Evolutionary conservation across 1,140 invertebrate genomes (phyloP), one percentile per base, ranked within the genome.

Genomic region (Choristoneura fumiferana): DNA sequence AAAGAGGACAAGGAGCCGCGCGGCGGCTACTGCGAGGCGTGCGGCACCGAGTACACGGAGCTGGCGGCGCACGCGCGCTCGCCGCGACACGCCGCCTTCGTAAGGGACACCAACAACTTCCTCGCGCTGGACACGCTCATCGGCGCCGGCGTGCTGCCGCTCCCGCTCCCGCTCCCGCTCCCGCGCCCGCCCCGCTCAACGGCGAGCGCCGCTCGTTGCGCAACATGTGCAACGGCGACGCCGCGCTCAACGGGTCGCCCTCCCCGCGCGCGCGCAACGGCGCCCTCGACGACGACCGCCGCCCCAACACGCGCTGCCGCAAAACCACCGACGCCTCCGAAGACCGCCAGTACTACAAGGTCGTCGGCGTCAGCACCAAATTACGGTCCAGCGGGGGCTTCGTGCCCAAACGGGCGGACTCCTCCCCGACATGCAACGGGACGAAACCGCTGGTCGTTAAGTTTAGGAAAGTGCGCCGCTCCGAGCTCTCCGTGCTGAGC

Each of bases 1-100:
- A 89, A 71, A 75, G 91, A 92, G 70, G 90, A 92, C 62, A n/a
- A n/a, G n/a, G 91, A 90, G 60, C 78, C 88, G 15, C 89, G 91
- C 57, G 90, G 90, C 49, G 94, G 94, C 52, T 95, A 94, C 70
- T 95, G 94, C 87, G 94, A 95, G 84, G 93, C 95, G 76, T 95
- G 94, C 77, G 93, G 93, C 67, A 78, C 91, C 37, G 93, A 94
- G 59, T 95, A 95, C 78, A 90, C 90, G 55, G 93, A 92, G 68
- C 77, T 94, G 10, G 89, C 90, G 1, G 90, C 93, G 61, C 94
- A 95, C 64, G 81, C 94, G 22, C 92, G 93, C 59, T 94, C 92
- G n/a, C 93, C 94, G 49, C 92, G 93, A 69, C 94, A 95, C 81
- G 73, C 93, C 38, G 92, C 91, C 45, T 94, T 95, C 73, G 93